phyloP scores from a whole-genome alignment of 1,140 invertebrate genomes.

The Lordiphosa collinella region DNA sequence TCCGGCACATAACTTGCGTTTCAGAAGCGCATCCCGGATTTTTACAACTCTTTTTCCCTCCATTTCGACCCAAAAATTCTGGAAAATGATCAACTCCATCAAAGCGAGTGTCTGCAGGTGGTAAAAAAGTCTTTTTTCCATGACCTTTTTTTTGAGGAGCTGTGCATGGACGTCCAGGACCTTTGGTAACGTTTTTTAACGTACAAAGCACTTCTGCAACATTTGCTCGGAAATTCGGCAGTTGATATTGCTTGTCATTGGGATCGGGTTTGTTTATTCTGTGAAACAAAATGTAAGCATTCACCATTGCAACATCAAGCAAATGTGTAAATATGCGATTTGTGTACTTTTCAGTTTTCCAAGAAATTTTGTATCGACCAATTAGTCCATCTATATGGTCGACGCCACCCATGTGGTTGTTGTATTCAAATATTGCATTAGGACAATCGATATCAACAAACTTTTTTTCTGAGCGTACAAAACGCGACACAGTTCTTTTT shows the following conservation, averaged over 20 bases:
- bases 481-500: background rate
- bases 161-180: background rate
- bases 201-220: slow-evolving; percentile 3
- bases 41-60: too few species aligned
- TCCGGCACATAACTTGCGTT: background rate
- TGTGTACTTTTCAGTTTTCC: slow-evolving; percentile 5
- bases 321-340: slow-evolving; percentile 8
- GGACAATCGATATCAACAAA: too few species aligned
- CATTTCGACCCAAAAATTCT: too few species aligned
- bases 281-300: too few species aligned
- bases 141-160: background rate
- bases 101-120: background rate
- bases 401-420: too few species aligned
- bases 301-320: background rate
- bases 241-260: too few species aligned
- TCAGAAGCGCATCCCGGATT: background rate
- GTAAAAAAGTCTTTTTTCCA: background rate
- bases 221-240: too few species aligned
- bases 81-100: too few species aligned
- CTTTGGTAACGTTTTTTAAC: background rate
- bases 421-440: too few species aligned
- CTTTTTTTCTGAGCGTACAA: slow-evolving; percentile 7
- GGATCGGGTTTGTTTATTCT: background rate
- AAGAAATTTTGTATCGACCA: slow-evolving; percentile 7
- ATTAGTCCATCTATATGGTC: slow-evolving; percentile 3